phyloP scores from a whole-genome alignment of 1,140 invertebrate species.

The Hyles vespertilio region DNA sequence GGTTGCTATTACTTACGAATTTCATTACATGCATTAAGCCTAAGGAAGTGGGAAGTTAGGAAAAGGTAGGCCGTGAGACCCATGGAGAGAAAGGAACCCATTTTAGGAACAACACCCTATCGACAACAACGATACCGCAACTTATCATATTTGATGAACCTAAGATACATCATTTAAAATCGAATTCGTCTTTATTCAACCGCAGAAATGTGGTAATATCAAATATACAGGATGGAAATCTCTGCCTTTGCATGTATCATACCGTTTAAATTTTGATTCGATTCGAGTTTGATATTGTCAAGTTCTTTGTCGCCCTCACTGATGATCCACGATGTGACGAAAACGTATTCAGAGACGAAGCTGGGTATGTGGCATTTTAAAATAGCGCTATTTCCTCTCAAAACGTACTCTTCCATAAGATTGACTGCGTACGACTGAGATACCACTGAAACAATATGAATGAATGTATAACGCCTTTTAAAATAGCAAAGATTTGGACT shows the following conservation, averaged over 20 bases:
- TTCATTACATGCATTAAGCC: slow-evolving; percentile 58
- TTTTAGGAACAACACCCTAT: slow-evolving; percentile 44
- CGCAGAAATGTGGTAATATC: too few species aligned
- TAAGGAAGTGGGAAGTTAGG: slow-evolving; percentile 69
- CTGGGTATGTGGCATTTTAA: slow-evolving; percentile 95
- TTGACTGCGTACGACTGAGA: slow-evolving; percentile 92
- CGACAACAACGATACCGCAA: slow-evolving; percentile 2
- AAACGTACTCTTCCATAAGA: slow-evolving; percentile 93
- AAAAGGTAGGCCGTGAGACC: slow-evolving; percentile 77
- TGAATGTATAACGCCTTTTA: not conserved
- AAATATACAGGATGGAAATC: too few species aligned
- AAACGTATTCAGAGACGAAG: slow-evolving; percentile 93
- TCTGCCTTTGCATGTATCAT: slow-evolving; percentile 41
- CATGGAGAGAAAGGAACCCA: slow-evolving; percentile 70
- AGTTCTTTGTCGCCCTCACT: slow-evolving; percentile 76
- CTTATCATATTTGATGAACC: too few species aligned
- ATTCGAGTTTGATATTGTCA: slow-evolving; percentile 75
- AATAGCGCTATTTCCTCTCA: slow-evolving; percentile 91
- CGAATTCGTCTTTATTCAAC: too few species aligned
- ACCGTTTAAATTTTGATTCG: slow-evolving; percentile 79
- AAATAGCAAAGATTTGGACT: too few species aligned
- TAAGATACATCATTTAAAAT: too few species aligned
- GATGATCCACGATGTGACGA: slow-evolving; percentile 89
- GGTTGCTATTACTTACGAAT: slow-evolving; percentile 66
- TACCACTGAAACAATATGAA: slow-evolving; percentile 84